phyloP scores from a whole-genome alignment of 2,888 invertebrate species.

The Agrochola circellaris region DNA sequence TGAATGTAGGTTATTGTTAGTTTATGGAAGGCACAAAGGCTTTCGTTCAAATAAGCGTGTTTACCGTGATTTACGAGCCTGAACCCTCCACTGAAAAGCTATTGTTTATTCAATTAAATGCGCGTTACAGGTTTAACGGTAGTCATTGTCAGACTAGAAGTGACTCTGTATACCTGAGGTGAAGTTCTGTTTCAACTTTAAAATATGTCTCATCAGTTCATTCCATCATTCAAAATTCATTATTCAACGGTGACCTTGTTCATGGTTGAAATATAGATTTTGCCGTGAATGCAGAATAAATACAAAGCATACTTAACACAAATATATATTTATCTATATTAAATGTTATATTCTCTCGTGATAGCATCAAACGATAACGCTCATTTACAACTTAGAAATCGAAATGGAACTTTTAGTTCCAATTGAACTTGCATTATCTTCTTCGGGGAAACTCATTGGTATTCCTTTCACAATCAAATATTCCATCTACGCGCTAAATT shows the following conservation, averaged over 20 bases:
- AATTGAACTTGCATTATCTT: constrained; percentile 63
- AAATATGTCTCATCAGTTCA: constrained; percentile 3
- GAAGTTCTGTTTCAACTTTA: constrained; percentile 5
- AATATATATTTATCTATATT: background rate
- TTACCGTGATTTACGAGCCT: constrained; percentile 73
- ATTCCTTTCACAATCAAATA: constrained; percentile 74
- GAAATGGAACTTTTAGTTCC: constrained; percentile 39
- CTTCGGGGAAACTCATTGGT: constrained; percentile 73
- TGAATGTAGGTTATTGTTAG: constrained; percentile 62
- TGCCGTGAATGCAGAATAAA: too few species aligned
- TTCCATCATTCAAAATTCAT: background rate
- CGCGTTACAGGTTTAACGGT: constrained; percentile 58
- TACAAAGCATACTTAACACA: background rate
- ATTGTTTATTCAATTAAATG: constrained; percentile 76
- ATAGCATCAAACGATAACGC: constrained; percentile 9
- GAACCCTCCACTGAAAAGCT: constrained; percentile 68
- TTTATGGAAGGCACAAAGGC: constrained; percentile 66
- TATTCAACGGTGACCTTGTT: background rate
- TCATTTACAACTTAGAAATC: constrained; percentile 36
- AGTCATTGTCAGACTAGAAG: constrained; percentile 47
- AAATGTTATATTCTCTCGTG: background rate
- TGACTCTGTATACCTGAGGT: constrained; percentile 10
- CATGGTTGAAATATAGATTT: background rate
- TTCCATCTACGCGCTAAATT: constrained; percentile 75
- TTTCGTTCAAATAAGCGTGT: constrained; percentile 68